Evolutionary conservation across 1,140 invertebrate species (phyloP).

Genomic region (Elysia chlorotica): DNA sequence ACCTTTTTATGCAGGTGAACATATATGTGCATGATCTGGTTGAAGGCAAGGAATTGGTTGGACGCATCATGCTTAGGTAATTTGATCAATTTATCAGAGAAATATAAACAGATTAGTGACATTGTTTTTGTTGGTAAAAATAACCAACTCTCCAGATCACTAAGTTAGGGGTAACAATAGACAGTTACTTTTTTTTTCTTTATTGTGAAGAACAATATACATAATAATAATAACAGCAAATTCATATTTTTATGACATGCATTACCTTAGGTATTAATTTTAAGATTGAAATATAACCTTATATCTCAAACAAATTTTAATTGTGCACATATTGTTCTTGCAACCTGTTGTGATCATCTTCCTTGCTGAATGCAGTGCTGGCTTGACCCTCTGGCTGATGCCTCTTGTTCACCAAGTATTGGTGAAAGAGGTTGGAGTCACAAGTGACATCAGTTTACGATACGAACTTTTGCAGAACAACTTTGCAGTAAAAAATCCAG

Average conservation of each 20-base stretch:
- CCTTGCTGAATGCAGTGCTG: background rate
- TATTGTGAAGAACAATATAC: background rate
- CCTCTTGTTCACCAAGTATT: constrained; percentile 5
- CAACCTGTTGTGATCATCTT: background rate
- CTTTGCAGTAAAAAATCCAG: constrained; percentile 29
- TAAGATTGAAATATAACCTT: background rate
- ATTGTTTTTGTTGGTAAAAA: no score
- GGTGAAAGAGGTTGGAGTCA: background rate
- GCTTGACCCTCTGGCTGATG: background rate
- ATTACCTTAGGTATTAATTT: background rate
- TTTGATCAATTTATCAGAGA: no score
- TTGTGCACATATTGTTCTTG: background rate
- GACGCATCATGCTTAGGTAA: constrained; percentile 40
- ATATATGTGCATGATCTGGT: constrained; percentile 28
- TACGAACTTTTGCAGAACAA: constrained; percentile 29
- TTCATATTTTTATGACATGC: background rate
- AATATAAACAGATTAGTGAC: no score
- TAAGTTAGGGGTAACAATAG: background rate
- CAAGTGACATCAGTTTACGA: constrained; percentile 27
- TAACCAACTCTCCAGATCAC: background rate
- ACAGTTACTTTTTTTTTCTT: background rate
- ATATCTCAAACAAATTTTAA: background rate
- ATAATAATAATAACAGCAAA: background rate
- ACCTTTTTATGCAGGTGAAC: no score
- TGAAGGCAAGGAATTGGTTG: constrained; percentile 29